Evolutionary conservation across 2,113 vertebrate genomes (phyloP), one percentile per base, ranked within the genome.

Genomic region (Cheirogaleus medius): DNA sequence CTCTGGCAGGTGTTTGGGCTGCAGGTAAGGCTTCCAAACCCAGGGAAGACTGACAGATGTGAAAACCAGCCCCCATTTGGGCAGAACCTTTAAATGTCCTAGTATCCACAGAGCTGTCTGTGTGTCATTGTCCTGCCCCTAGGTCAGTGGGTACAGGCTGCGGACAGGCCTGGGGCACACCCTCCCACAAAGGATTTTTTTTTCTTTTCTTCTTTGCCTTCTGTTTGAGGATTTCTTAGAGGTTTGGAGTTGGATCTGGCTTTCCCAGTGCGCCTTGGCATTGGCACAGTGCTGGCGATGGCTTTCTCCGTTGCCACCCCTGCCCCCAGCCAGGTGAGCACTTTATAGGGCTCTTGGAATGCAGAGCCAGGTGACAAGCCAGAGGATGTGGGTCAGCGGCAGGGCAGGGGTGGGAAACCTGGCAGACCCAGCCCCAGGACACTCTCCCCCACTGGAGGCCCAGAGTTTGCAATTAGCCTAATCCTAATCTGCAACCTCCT

Each of bases 271-370:
- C 7, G 0, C 47, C 4, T 64, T 29, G 34, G 56, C 42, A 6
- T 23, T 2, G 11, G 27, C 47, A 8, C 4, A 0, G 68, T 11
- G 49, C 77, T 44, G 3, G 42, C 39, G 0, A 5, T 3, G 25
- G 58, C 93, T 73, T 47, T n/a, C 42, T 8, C 10, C 34, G 9
- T 21, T n/a, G 17, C n/a, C 2, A 15, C 29, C 44, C 6, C 25
- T 6, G 14, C 44, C 68, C 60, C 27, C 2, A 8, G 29, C 66
- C 25, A 13, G 18, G 25, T 12, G 23, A 25, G 37, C 10, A 1
- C 49, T 1, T 42, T 25, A 6, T 1, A 0, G 34, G 3, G 9
- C 27, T 18, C 77, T 37, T 18, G 32, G 74, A 64, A 52, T 5
- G 6, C n/a, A 52, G 69, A 23, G 42, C n/a, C 11, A 42, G 44